Conservation (phyloP, 35 echinoderm and acorn worm genomes). For the Ptychodera flava region DNA sequence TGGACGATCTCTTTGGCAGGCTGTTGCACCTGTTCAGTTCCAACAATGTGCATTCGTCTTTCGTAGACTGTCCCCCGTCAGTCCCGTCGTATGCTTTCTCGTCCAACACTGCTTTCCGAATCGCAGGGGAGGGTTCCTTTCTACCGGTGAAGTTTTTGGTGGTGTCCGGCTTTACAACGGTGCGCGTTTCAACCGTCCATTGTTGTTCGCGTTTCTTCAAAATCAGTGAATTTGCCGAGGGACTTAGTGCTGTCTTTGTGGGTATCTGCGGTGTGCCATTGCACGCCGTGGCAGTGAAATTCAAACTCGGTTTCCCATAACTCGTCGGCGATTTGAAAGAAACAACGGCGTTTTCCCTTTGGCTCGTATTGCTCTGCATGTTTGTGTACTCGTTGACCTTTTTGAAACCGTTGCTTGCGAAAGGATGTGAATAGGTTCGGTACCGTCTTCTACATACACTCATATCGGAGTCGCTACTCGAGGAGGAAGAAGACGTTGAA, state of each 20-base stretch:
- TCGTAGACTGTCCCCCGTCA: too few relatives aligned
- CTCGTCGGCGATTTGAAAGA: not conserved
- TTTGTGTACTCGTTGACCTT: not conserved
- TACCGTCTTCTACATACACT: not conserved
- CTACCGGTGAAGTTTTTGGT: too few relatives aligned
- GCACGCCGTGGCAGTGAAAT: not conserved
- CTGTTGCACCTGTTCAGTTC: too few relatives aligned
- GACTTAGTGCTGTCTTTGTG: not conserved
- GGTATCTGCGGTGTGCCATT: not conserved
- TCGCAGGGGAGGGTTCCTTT: too few relatives aligned
- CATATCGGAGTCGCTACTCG: not conserved
- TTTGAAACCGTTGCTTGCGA: not conserved
- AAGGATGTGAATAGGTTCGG: not conserved
- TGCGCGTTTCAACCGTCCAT: not conserved
- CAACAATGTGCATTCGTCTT: too few relatives aligned
- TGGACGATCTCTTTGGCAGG: too few relatives aligned
- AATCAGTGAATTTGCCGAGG: not conserved
- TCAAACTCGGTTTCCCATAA: not conserved
- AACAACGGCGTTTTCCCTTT: not conserved
- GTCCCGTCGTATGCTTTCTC: too few relatives aligned
- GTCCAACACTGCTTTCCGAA: too few relatives aligned
- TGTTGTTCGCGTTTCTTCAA: not conserved
- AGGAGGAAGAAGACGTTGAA: not conserved
- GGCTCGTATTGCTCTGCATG: not conserved
- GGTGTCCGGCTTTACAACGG: not conserved